A percentile compares a stretch with the other conserved stretches of the same genome.
phyloP scores from a whole-genome alignment of 2,888 invertebrate species.

The Saturnia japonica region DNA sequence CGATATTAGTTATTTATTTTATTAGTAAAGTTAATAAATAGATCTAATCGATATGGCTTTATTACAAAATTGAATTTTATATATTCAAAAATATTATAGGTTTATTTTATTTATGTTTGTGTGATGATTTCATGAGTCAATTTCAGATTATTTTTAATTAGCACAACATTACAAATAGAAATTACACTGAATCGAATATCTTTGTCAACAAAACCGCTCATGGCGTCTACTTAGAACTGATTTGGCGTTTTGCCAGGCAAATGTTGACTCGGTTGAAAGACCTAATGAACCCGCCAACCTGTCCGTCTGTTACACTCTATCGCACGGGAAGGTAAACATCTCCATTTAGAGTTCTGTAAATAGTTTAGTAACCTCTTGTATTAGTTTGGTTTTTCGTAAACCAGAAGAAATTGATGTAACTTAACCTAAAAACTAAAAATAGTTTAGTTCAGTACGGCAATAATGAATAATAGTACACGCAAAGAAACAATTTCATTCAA shows the following conservation, averaged over 20 bases:
- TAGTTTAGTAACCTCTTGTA: constrained; percentile 3
- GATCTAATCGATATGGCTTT: no score
- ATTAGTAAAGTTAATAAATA: no score
- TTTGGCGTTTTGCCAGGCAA: constrained; percentile 17
- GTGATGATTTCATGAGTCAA: neutral
- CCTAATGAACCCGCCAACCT: constrained; percentile 15
- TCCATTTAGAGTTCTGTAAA: constrained; percentile 12
- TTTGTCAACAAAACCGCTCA: constrained; percentile 13
- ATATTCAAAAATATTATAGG: no score
- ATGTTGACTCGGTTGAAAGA: constrained; percentile 16
- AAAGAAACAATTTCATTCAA: neutral
- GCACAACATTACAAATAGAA: neutral
- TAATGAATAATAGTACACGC: neutral
- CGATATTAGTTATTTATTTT: no score
- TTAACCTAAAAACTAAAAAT: neutral
- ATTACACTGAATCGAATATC: neutral
- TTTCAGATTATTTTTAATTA: neutral
- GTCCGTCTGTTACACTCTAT: constrained; percentile 6
- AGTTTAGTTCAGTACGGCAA: neutral
- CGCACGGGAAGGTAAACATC: constrained; percentile 1
- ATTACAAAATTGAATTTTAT: no score
- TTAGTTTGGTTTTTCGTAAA: neutral
- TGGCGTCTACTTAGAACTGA: constrained; percentile 15
- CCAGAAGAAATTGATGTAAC: neutral
- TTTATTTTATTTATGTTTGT: neutral